phyloP scores from a whole-genome alignment of 2,888 invertebrate genomes.

The Dryococelus australis region DNA sequence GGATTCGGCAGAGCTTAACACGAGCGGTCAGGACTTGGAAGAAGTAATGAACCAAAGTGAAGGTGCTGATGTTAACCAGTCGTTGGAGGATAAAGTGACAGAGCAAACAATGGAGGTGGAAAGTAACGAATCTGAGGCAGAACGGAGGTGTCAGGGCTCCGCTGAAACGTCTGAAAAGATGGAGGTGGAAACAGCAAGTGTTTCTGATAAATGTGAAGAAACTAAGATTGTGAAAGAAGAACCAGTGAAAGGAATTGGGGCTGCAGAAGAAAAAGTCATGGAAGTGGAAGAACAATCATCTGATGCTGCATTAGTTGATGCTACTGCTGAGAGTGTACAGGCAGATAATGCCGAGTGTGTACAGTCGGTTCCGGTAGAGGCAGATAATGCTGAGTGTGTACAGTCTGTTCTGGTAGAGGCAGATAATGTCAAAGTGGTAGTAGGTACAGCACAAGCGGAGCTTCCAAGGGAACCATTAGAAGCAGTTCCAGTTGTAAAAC shows the following conservation, averaged over 20 bases:
- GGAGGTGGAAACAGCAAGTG: not conserved
- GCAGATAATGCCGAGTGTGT: too few relatives aligned
- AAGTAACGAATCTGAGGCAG: not conserved
- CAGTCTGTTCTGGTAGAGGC: not conserved
- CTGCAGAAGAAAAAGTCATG: not conserved
- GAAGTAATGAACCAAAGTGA: not conserved
- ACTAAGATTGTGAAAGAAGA: not conserved
- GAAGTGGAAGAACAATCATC: not conserved
- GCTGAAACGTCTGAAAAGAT: not conserved
- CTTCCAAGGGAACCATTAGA: too few relatives aligned
- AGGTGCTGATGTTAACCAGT: not conserved
- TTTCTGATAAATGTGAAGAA: not conserved
- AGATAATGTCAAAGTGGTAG: slow-evolving; percentile 37
- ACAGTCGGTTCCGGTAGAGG: not conserved
- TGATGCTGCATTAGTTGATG: too few relatives aligned
- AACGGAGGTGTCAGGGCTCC: not conserved
- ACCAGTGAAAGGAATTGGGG: not conserved
- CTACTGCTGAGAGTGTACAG: too few relatives aligned
- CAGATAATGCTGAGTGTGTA: slow-evolving; percentile 28
- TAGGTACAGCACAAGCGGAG: slow-evolving; percentile 32
- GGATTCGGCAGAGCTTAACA: slow-evolving; percentile 19
- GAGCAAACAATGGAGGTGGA: slow-evolving; percentile 20
- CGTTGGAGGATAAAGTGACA: not conserved
- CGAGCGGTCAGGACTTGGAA: not conserved
- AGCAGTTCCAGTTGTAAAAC: not conserved